Base-by-base conservation (phyloP, 2,797 vertebrate species). In the Phataginus tetradactyla region DNA sequence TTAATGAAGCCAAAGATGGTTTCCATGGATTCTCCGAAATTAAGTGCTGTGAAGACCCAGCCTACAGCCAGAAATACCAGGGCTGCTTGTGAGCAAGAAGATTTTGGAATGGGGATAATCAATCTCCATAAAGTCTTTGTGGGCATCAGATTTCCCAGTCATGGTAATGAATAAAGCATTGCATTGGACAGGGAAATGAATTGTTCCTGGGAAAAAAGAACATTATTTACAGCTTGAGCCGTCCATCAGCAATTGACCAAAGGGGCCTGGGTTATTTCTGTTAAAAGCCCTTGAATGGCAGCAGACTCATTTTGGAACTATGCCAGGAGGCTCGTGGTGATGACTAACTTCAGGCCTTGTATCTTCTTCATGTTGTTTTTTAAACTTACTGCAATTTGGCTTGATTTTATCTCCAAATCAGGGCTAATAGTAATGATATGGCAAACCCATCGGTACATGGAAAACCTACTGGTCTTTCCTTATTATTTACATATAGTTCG, bases 1-100 rank as follows among this genome's bases (percentile, higher is more conserved):
- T 69, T 95, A 87, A 53, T 49, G 63, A 87, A 88, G 89, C 53
- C 27, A 95, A 94, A 90, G 84, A 42, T 75, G 15, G 45, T 39
- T 96, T 87, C 32, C 37, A 49, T 37, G 42, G 4, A 20, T 68
- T 72, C 81, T 95, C n/a, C 9, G 78, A 84, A 95, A 51, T 66
- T 59, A 93, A 57, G 20, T 72, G 66, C 13, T 34, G 1, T 81
- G 18, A 51, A 96, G 32, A 71, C 6, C 12, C 25, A 90, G 5
- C 13, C 55, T 86, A 59, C n/a, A 49, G 21, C 45, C 45, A 68
- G 20, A 81, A 89, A 74, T 78, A 84, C 11, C 23, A 66, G 34
- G 23, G 42, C 20, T 78, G 34, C 37, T 45, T 34, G 32, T 92
- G 69, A 93, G 27, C 25, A 79, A 61, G 55, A 78, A 74, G 32